phyloP scores from a whole-genome alignment of 2,797 vertebrate species.

The Sebastiscus tertius region DNA sequence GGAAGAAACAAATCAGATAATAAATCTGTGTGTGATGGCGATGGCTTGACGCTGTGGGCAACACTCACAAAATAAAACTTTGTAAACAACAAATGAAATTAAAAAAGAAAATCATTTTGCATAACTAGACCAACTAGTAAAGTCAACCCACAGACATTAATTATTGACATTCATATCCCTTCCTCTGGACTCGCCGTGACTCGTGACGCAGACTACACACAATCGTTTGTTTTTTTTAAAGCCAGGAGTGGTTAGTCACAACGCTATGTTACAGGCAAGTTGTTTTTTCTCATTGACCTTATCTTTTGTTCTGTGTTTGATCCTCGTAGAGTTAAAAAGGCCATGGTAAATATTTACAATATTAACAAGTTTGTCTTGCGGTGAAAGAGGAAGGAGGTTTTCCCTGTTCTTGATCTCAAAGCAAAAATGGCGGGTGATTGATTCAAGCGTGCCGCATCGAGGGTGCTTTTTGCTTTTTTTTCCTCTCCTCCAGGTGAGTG shows the following conservation, averaged over 20 bases:
- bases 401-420: constrained; percentile 70
- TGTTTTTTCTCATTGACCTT: constrained; percentile 56
- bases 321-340: constrained; percentile 89
- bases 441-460: constrained; percentile 13
- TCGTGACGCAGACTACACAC: constrained; percentile 70
- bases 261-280: constrained; percentile 90
- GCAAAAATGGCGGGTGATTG: constrained; percentile 25
- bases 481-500: constrained; percentile 22
- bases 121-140: constrained; percentile 80
- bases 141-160: constrained; percentile 70
- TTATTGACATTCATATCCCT: constrained; percentile 80
- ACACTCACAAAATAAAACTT: constrained; percentile 65
- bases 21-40: constrained; percentile 28
- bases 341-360: constrained; percentile 94
- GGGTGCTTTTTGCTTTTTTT: neutral
- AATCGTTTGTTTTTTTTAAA: constrained; percentile 63
- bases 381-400: constrained; percentile 31
- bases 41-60: constrained; percentile 82
- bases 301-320: constrained; percentile 59
- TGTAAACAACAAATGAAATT: constrained; percentile 67
- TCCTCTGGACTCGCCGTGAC: constrained; percentile 60
- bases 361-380: constrained; percentile 87
- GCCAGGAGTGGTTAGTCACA: constrained; percentile 87
- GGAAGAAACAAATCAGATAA: constrained; percentile 10
- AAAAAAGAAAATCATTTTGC: constrained; percentile 70